Base-by-base conservation (phyloP, 2,888 invertebrate species). In the Gastrophysa polygoni region DNA sequence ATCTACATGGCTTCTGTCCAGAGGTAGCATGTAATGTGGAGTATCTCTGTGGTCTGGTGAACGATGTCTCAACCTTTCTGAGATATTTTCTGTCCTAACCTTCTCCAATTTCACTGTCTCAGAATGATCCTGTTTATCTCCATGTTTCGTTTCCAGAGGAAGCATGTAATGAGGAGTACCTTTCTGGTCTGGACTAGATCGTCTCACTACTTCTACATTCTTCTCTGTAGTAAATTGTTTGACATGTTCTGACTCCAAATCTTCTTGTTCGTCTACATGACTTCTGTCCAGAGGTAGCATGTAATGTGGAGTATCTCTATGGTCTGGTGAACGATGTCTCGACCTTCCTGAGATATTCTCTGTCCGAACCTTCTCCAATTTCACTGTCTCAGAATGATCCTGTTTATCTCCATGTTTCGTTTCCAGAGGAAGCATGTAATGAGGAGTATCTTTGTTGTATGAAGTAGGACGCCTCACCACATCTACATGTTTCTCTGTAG, bases 11-110 rank as follows among this genome's bases (percentile, higher is more conserved):
- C 61, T 68, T 62, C 74, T 71, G 61, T 80, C 77, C 32, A 80
- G 67, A 43, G 79, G 78, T 63, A 66, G 64, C 78, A 80, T 79
- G 58, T 79, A 80, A 51, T 75, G 74, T 6, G 80, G 79, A 18
- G 74, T 73, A 51, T 69, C 73, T 43, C 69, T 68, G 18, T 73
- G 71, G 1, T 43, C 21, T n/a, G 59, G 16, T 3, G 28, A 20
- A 44, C n/a, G 17, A 2, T n/a, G 2, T 14, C 38, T 38, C 11
- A 2, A 11, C 11, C 32, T 32, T 10, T 11, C 11, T 32, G 2
- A 10, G 11, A 2, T 8, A 38, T n/a, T 38, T 38, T 38, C 38
- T 38, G 1, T 38, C 14, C 3, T 21, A 18, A 16, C 6, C 11
- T 29, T 11, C 52, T 24, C 17, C 5, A 20, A 5, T 2, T 28